These are phyloP conservation scores for Nesogale talazaci DNA, from an alignment of 2,113 vertebrate genomes.

Conservation along the genomic window DNA sequence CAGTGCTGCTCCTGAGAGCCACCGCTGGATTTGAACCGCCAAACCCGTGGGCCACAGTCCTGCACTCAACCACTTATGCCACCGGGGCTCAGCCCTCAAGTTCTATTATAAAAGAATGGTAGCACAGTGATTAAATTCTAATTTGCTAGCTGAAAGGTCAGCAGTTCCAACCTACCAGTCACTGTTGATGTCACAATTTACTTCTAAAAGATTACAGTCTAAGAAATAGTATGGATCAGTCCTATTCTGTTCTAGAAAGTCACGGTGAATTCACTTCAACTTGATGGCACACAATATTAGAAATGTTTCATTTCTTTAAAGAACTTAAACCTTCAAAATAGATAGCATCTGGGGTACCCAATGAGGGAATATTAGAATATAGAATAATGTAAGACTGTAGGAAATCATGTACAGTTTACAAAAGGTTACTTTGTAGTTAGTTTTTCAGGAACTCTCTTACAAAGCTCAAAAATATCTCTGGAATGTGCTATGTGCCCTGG, in stretches of 20 bases:
- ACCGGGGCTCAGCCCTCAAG: too few species aligned
- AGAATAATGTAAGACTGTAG: slow-evolving; percentile 4
- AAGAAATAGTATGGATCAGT: neutral
- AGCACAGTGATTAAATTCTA: neutral
- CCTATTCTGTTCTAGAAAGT: neutral
- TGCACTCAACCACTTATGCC: too few species aligned
- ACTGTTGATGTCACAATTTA: neutral
- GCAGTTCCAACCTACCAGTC: neutral
- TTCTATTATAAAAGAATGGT: neutral
- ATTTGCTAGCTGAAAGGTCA: neutral
- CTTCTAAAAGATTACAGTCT: neutral
- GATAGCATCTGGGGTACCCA: neutral
- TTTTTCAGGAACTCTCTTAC: slow-evolving; percentile 44
- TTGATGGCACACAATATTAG: neutral
- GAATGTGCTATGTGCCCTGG: neutral
- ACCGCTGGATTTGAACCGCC: too few species aligned
- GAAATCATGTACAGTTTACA: neutral
- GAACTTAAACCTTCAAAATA: slow-evolving; percentile 17
- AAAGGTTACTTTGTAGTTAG: slow-evolving; percentile 8
- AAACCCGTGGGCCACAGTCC: too few species aligned
- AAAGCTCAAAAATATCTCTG: slow-evolving; percentile 35
- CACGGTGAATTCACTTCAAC: neutral
- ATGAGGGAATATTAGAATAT: slow-evolving; percentile 2
- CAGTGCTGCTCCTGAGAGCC: too few species aligned
- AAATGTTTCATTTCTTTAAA: neutral